Percentiles rank a stretch among this genome's conserved stretches.
Conservation (phyloP, 2,797 vertebrate genomes). For the Pseudochaenichthys georgianus region DNA sequence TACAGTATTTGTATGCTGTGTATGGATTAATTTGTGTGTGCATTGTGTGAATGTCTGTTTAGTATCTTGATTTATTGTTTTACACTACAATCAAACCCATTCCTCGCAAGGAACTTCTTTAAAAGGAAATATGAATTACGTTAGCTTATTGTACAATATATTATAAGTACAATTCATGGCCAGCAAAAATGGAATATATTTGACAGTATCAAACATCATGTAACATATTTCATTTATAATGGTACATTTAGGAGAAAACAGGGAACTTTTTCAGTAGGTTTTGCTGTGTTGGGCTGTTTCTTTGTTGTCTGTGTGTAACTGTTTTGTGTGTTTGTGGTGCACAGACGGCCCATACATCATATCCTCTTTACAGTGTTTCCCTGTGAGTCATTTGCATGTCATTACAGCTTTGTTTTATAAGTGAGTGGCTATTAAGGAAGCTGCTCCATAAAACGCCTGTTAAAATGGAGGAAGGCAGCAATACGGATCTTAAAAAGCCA, state of each 20-base stretch:
- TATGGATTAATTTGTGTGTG: slow-evolving; percentile 53
- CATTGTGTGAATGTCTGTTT: slow-evolving; percentile 68
- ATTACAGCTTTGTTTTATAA: slow-evolving; percentile 87
- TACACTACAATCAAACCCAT: slow-evolving; percentile 66
- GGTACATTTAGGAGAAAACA: slow-evolving; percentile 28
- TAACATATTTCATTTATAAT: slow-evolving; percentile 47
- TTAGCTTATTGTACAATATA: slow-evolving; percentile 37
- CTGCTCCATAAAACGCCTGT: slow-evolving; percentile 83
- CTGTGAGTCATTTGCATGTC: slow-evolving; percentile 86
- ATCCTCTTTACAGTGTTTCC: slow-evolving; percentile 84
- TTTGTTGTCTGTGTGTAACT: slow-evolving; percentile 55
- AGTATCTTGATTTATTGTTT: slow-evolving; percentile 50
- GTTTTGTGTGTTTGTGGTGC: slow-evolving; percentile 62
- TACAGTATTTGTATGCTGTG: slow-evolving; percentile 41
- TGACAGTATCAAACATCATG: slow-evolving; percentile 24
- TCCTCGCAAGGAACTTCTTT: slow-evolving; percentile 37
- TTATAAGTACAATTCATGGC: slow-evolving; percentile 43
- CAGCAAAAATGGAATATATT: neutral
- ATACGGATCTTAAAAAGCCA: slow-evolving; percentile 81
- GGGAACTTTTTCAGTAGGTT: slow-evolving; percentile 18
- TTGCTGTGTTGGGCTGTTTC: slow-evolving; percentile 17
- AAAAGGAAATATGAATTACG: slow-evolving; percentile 44
- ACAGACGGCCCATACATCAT: slow-evolving; percentile 84
- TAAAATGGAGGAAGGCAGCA: slow-evolving; percentile 82
- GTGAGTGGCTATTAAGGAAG: slow-evolving; percentile 84